These are phyloP conservation scores for Hapalemur alaotrensis DNA, from an alignment of 2,797 vertebrate species.

Conservation along the genomic window DNA sequence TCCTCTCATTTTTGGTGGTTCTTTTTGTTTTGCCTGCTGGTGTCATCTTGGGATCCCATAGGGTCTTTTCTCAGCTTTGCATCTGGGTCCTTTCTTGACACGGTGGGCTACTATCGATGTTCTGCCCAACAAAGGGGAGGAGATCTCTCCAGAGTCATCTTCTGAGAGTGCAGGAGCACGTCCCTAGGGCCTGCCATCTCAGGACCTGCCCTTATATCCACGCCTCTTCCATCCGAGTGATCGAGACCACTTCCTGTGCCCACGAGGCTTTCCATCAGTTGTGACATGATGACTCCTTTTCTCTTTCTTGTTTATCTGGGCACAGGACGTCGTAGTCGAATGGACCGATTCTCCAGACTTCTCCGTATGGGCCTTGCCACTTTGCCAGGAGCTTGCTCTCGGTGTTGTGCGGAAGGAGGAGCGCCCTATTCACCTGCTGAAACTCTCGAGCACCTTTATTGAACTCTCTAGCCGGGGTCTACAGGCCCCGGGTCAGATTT, in stretches of 20 bases:
- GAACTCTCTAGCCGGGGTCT: conserved; percentile 73
- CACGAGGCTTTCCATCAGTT: conserved; percentile 64
- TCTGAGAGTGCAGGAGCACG: background rate
- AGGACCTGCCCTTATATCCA: background rate
- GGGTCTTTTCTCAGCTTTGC: background rate
- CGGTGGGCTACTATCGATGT: background rate
- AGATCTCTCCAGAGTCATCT: background rate
- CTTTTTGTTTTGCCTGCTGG: background rate
- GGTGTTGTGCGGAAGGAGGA: conserved; percentile 78
- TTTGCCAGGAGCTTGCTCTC: conserved; percentile 80
- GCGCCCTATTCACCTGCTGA: conserved; percentile 74
- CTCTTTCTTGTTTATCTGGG: conserved; percentile 80
- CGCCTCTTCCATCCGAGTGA: conserved; percentile 47
- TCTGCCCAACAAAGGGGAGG: background rate
- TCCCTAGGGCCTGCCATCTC: conserved; percentile 12
- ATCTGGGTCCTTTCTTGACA: conserved; percentile 8
- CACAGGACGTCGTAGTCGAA: conserved; percentile 72
- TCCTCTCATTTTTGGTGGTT: background rate
- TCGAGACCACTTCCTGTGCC: conserved; percentile 76
- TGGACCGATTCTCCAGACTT: conserved; percentile 79
- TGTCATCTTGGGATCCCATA: conserved; percentile 5
- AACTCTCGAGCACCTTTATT: conserved; percentile 77
- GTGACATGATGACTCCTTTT: conserved; percentile 78
- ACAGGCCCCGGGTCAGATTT: conserved; percentile 69
- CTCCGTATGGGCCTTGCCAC: conserved; percentile 79